Percentiles rank a stretch among this genome's conserved stretches.
Evolutionary conservation across 2,797 vertebrate genomes (phyloP).

Genomic region (Sebastes itinus): DNA sequence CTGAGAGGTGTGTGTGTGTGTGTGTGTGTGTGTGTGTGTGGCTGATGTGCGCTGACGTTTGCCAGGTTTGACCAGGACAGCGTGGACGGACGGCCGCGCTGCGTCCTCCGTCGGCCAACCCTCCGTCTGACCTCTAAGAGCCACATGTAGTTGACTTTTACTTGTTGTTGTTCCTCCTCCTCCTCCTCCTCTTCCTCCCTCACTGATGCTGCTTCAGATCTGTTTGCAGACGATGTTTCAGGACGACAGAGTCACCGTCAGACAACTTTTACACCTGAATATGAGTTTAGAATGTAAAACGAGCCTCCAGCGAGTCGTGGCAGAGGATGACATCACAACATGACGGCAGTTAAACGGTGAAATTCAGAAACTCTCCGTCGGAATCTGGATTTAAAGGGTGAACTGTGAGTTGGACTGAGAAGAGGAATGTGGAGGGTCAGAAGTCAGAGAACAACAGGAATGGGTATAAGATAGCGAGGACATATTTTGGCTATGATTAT

Average conservation of each 20-base stretch:
- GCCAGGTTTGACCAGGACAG: conserved; percentile 22
- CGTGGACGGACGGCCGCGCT: neutral
- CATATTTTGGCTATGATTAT: neutral
- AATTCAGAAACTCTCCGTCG: neutral
- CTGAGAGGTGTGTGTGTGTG: neutral
- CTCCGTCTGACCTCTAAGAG: conserved; percentile 22
- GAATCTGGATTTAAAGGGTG: no score
- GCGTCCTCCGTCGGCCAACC: neutral
- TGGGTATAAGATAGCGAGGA: neutral
- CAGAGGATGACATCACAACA: neutral
- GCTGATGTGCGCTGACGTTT: neutral
- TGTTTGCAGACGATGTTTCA: conserved; percentile 3
- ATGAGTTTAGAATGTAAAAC: conserved; percentile 9
- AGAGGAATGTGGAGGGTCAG: no score
- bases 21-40: neutral
- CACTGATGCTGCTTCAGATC: neutral
- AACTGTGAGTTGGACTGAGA: neutral
- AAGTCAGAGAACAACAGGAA: neutral
- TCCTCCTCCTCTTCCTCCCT: neutral
- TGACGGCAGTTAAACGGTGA: neutral
- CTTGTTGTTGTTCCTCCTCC: neutral
- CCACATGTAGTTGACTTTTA: neutral
- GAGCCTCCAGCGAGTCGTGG: neutral
- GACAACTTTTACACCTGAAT: neutral
- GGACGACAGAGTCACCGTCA: conserved; percentile 7